Percentiles rank a stretch among this genome's conserved stretches.
These are phyloP conservation scores for Corythornis leucogaster DNA, from an alignment of 2,797 vertebrate genomes.

Conservation along the genomic window DNA sequence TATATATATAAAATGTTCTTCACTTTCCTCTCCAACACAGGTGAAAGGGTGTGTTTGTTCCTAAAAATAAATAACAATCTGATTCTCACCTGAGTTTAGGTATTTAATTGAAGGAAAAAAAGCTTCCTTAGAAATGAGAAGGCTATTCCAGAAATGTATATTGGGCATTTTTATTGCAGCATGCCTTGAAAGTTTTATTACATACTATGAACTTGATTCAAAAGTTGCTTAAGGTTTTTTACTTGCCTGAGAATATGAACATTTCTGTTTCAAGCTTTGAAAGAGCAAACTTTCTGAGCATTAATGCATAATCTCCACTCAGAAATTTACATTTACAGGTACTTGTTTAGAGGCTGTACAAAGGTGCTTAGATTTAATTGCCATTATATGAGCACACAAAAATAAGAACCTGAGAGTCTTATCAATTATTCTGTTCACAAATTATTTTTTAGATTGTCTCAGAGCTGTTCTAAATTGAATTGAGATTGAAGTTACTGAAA, in stretches of 20 bases:
- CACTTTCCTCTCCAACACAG: not conserved
- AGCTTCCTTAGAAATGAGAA: conserved; percentile 14
- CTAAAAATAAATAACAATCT: not conserved
- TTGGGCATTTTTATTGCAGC: conserved; percentile 56
- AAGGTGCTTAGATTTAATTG: conserved; percentile 67
- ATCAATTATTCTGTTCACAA: conserved; percentile 49
- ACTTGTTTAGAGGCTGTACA: conserved; percentile 63
- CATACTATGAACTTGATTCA: conserved; percentile 49
- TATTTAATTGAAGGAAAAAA: not conserved
- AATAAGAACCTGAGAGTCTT: conserved; percentile 35
- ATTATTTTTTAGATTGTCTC: not conserved
- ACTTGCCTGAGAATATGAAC: conserved; percentile 55
- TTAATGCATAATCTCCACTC: conserved; percentile 56
- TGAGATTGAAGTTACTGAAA: not conserved
- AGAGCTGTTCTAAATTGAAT: not conserved
- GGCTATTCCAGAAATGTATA: conserved; percentile 27
- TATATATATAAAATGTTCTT: not conserved
- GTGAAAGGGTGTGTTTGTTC: not conserved
- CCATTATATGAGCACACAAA: conserved; percentile 45
- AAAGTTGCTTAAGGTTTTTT: conserved; percentile 49
- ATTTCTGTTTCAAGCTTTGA: conserved; percentile 55
- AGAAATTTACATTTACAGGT: conserved; percentile 50
- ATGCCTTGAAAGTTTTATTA: conserved; percentile 69
- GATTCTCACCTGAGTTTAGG: not conserved
- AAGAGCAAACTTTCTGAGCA: conserved; percentile 49